Percentiles rank a stretch among this genome's conserved stretches.
These are phyloP conservation scores for Brachynemurus nebulosus DNA, from an alignment of 2,888 invertebrate species.

Conservation along the genomic window DNA sequence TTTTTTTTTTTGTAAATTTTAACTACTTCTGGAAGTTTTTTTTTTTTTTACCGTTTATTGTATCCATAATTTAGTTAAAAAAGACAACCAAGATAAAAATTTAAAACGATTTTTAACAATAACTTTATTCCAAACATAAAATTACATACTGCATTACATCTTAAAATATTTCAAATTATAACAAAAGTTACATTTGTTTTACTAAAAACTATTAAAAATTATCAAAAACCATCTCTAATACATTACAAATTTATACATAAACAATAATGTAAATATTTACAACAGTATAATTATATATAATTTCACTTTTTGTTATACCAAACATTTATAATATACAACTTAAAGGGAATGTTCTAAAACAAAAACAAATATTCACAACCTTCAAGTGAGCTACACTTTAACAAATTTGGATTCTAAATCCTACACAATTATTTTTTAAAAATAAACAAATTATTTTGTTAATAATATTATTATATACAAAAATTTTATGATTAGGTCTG, in stretches of 20 bases:
- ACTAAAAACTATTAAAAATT: background rate
- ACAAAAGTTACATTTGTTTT: background rate
- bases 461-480: too few relatives aligned
- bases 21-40: too few relatives aligned
- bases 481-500: too few relatives aligned
- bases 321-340: too few relatives aligned
- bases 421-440: slow-evolving; percentile 1
- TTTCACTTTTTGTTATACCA: background rate
- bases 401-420: slow-evolving; percentile 1
- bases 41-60: too few relatives aligned
- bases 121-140: background rate
- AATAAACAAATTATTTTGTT: too few relatives aligned
- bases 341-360: background rate
- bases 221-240: background rate
- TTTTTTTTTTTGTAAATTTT: too few relatives aligned
- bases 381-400: background rate
- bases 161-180: background rate
- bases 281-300: background rate
- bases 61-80: too few relatives aligned
- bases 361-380: background rate
- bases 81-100: too few relatives aligned
- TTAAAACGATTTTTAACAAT: too few relatives aligned
- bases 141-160: background rate
- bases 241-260: background rate
- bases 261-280: background rate